Evolutionary conservation across 2,113 vertebrate genomes (phyloP), one percentile per base, ranked within the genome.

Genomic region (Pomatostomus ruficeps): DNA sequence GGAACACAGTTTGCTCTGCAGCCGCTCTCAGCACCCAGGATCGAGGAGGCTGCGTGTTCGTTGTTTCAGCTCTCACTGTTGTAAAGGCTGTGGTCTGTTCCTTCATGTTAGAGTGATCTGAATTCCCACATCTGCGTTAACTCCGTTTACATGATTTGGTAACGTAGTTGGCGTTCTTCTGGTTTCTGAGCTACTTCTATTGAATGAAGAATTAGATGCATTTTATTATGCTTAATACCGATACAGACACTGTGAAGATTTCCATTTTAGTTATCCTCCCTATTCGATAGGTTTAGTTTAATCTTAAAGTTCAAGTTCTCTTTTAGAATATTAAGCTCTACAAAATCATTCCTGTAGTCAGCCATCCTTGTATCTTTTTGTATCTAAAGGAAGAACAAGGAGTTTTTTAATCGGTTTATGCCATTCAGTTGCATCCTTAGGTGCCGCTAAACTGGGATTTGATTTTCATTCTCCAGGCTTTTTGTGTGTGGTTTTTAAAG

Each of bases 341-440:
- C 33, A 57, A 75, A 89, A 70, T 82, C 76, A 85, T 72, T 90
- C 58, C 89, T 54, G 54, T 38, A 66, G 38, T 93, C 74, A 62
- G 33, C 33, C 28, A 43, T 79, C 21, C 51, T 63, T 67, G 55
- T 88, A 52, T 68, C 52, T 89, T 72, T 89, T 80, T 66, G n/a
- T 90, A 18, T 74, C 15, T 59, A 65, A 86, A 93, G 58, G 73
- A 11, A 17, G 10, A 48, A 26, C 43, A 65, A 10, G 36, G 49
- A 29, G 33, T 75, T 63, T 91, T 40, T 71, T 96, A 93, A 91
- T 97, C 89, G 94, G 91, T 92, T 96, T 93, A 95, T 82, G 62
- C 24, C 59, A 91, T 93, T 96, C 48, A 74, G 62, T 91, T 85
- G 26, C 31, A 59, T 91, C 85, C 29, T n/a, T 83, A 70, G 63